Evolutionary conservation across 2,113 vertebrate species (phyloP).

Genomic region (Rhea pennata): DNA sequence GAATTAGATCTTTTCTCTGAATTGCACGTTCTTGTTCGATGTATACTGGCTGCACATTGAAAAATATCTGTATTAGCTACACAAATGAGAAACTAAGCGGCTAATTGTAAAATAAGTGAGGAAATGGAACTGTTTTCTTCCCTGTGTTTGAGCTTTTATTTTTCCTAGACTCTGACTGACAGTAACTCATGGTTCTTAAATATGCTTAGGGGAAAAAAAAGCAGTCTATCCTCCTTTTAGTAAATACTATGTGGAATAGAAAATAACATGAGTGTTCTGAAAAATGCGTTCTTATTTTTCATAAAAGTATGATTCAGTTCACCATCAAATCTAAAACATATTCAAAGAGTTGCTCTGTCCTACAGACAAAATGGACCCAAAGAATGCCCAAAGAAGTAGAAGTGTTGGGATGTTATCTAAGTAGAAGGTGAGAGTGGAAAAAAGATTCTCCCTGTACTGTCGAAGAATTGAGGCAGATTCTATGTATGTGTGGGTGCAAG

Average conservation of each 20-base stretch:
- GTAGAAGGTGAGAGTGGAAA: background rate
- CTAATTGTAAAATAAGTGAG: background rate
- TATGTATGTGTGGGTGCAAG: background rate
- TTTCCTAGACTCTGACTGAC: background rate
- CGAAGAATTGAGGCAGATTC: background rate
- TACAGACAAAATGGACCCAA: background rate
- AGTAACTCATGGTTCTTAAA: background rate
- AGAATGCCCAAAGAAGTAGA: background rate
- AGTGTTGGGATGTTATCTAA: background rate
- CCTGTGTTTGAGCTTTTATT: background rate
- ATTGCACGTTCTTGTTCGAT: background rate
- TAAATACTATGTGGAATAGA: background rate
- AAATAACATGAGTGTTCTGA: background rate
- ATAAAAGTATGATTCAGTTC: background rate
- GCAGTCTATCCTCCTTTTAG: background rate
- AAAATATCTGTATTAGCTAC: background rate
- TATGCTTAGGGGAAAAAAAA: background rate
- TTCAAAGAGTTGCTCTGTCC: background rate
- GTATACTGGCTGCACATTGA: background rate
- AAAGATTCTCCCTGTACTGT: background rate
- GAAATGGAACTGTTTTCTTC: background rate
- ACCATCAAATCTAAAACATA: background rate
- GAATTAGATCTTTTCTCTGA: background rate
- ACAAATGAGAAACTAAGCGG: background rate
- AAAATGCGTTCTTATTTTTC: background rate